Conservation (phyloP, 2,888 invertebrate species). For the Amblyjoppa fuscipennis region DNA sequence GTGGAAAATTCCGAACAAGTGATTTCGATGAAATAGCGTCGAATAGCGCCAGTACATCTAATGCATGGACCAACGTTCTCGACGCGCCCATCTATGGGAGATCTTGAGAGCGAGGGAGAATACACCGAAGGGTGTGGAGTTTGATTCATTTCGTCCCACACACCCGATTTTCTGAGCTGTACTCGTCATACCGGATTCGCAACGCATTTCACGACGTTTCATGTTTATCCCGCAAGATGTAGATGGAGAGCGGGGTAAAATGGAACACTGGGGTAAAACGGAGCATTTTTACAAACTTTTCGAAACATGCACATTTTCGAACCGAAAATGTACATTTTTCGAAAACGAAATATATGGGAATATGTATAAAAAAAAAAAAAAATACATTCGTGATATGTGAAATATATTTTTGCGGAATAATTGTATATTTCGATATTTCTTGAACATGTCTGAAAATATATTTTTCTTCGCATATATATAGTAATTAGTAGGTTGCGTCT, state of each 20-base stretch:
- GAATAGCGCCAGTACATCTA: neutral
- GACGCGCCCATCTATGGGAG: neutral
- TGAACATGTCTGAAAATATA: no score
- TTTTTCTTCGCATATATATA: no score
- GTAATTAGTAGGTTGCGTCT: no score
- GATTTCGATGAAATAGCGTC: constrained; percentile 11
- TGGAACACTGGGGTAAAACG: no score
- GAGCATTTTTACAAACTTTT: no score
- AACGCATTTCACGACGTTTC: constrained; percentile 78
- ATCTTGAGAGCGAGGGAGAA: neutral
- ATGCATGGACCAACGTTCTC: neutral
- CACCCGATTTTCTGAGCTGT: constrained; percentile 40
- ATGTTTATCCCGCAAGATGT: constrained; percentile 24
- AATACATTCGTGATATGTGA: no score
- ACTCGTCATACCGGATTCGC: constrained; percentile 75
- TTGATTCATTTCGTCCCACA: constrained; percentile 76
- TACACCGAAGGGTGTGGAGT: constrained; percentile 43
- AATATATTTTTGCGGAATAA: no score
- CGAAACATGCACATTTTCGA: no score
- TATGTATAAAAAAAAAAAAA: no score
- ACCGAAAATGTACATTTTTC: no score
- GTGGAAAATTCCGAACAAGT: neutral
- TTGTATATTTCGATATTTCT: no score
- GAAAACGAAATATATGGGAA: no score
- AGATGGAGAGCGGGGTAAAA: neutral